Evolutionary conservation across 92 coral and sea anemone genomes (phyloP), one percentile per base, ranked within the genome.

Genomic region (Heteractis magnifica): DNA sequence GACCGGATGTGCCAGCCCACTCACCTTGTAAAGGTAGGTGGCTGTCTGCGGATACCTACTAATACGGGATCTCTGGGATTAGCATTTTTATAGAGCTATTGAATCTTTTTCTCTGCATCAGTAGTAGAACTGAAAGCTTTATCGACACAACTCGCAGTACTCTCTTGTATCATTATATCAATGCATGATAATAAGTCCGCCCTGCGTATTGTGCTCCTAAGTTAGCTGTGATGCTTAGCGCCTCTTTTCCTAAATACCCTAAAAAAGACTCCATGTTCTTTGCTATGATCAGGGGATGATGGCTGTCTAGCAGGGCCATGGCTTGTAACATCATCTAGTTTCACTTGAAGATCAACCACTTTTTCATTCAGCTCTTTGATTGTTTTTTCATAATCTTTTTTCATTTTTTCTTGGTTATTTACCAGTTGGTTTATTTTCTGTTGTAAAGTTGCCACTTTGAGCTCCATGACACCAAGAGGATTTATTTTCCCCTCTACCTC

Each of bases 391-490:
- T 76, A 78, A 7, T 85, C 71, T 9, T 23, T 70, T 71, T 77
- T 53, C 56, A 51, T 79, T n/a, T 84, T 75, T 52, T 84, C 62
- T 56, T 77, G 58, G 10, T 62, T 77, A 15, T 41, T 12, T 2
- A 51, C 77, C 52, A 84, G 56, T 77, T 76, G 77, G 64, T 85
- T 85, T 18, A 77, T 77, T 55, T 56, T 65, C 16, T 85, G 76
- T 59, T 85, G 87, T 26, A 84, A 68, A 34, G 70, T 44, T 34
- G 88, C 88, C 59, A 77, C 49, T 26, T 85, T 10, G 0, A 85
- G 64, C 56, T 85, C 83, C 52, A 70, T 10, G n/a, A 20, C 13
- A 23, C 65, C 82, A 19, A 21, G 59, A n/a, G 76, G 76, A 76
- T 84, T 52, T 4, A 84, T 59, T 65, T 84, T 79, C 4, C 75